Evolutionary conservation across 2,113 vertebrate genomes (phyloP), one percentile per base, ranked within the genome.

Genomic region (Cygnus atratus): DNA sequence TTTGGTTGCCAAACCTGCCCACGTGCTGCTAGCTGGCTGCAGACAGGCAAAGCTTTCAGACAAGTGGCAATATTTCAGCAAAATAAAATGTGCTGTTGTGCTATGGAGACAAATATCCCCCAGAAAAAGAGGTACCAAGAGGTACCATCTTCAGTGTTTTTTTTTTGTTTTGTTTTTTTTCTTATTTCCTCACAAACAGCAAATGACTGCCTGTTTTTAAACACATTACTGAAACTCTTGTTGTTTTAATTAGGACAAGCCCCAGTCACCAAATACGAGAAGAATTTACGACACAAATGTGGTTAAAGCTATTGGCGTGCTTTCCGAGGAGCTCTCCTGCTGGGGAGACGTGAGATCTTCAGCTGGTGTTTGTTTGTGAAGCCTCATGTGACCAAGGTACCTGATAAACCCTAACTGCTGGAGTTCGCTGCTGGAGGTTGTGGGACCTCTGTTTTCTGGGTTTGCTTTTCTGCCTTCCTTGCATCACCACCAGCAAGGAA

Each of bases 201-300:
- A 67, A 77, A 54, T 7, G 6, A 41, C 28, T 89, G 67, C 48
- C 87, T 86, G 50, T 46, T 74, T 90, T 87, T 75, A 90, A 87
- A 81, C 43, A 62, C 2, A 82, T 39, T 0, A 0, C n/a, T 76
- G 37, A 78, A 77, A 44, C 71, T 58, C 13, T 59, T 92, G 37
- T 8, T 91, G 52, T 63, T 92, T 93, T 83, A 88, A 87, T 86
- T 66, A 67, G 39, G 83, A 76, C 31, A 84, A 94, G 37, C 7
- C 58, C 73, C 55, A 48, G 39, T 26, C 58, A 61, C 52, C 16
- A 57, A 94, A 85, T 54, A 26, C 0, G 4, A 94, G 62, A 76
- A 62, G 92, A 95, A 94, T 81, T 80, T 72, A 29, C 74, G 88
- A 95, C 66, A 85, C 48, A 24, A 97, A 78, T 92, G 52, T 68